Evolutionary conservation across 2,113 vertebrate genomes (phyloP).

Genomic region (Hepsetus odoe): DNA sequence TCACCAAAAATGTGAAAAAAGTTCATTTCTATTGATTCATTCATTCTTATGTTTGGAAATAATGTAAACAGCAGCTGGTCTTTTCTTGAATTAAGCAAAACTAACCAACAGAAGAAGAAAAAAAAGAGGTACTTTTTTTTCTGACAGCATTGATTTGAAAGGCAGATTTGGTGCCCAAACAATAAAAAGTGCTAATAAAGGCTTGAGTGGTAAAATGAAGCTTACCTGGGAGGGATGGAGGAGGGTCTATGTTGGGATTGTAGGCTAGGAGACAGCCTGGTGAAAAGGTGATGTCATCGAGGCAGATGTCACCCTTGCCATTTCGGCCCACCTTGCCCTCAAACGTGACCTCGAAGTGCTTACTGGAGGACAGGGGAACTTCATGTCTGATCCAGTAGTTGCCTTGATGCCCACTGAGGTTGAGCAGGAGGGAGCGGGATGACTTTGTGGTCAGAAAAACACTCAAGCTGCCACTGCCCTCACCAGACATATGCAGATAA

Average conservation of each 20-base stretch:
- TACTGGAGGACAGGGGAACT: constrained; percentile 65
- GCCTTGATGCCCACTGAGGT: constrained; percentile 83
- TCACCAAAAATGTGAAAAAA: too few relatives aligned
- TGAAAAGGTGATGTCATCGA: constrained; percentile 87
- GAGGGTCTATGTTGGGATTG: constrained; percentile 15
- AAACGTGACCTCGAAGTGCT: constrained; percentile 83
- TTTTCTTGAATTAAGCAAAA: too few relatives aligned
- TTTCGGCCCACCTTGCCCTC: constrained; percentile 81
- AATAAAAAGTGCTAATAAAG: neutral
- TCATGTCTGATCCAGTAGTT: constrained; percentile 86
- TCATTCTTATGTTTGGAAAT: too few relatives aligned
- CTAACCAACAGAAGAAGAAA: too few relatives aligned
- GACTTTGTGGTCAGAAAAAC: constrained; percentile 71
- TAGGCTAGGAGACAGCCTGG: constrained; percentile 75
- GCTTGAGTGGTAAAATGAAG: too few relatives aligned
- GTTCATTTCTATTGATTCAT: too few relatives aligned
- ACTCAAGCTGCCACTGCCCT: constrained; percentile 73
- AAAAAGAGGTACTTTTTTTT: too few relatives aligned
- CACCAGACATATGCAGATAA: constrained; percentile 87
- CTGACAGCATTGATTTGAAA: too few relatives aligned
- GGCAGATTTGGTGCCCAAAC: too few relatives aligned
- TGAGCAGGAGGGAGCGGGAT: constrained; percentile 72
- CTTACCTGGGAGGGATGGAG: constrained; percentile 62
- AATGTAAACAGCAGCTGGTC: too few relatives aligned
- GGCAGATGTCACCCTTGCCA: constrained; percentile 78